Percentiles rank a stretch among this genome's conserved stretches.
Evolutionary conservation across 2,888 invertebrate species (phyloP).

Genomic region (Cerastis rubricosa): DNA sequence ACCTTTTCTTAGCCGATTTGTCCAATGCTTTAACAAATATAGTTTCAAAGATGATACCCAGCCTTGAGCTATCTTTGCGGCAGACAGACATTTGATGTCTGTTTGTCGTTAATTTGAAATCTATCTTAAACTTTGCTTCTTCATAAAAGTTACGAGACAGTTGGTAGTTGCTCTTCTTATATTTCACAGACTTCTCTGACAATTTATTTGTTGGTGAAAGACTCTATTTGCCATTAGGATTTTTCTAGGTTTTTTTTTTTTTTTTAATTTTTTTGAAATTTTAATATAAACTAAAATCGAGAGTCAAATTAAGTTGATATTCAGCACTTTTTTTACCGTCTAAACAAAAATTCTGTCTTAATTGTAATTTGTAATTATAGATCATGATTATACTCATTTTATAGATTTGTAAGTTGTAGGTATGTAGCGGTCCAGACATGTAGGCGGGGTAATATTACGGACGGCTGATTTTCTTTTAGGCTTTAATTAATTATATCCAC

Average conservation of each 20-base stretch:
- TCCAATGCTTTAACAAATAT: not conserved
- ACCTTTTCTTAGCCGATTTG: not conserved
- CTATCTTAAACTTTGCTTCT: conserved; percentile 8
- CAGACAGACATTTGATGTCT: conserved; percentile 8
- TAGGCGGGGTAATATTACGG: conserved; percentile 17
- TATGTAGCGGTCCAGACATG: conserved; percentile 11
- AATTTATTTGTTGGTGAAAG: not conserved
- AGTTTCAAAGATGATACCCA: conserved; percentile 5
- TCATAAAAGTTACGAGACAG: conserved; percentile 1
- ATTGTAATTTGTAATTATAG: too few species aligned
- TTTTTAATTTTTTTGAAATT: too few species aligned
- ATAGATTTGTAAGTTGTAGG: not conserved
- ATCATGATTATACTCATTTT: not conserved
- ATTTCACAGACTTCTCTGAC: not conserved
- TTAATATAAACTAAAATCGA: not conserved
- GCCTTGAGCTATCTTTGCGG: not conserved
- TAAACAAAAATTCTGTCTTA: too few species aligned
- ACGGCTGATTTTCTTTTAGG: conserved; percentile 15
- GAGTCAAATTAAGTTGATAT: not conserved
- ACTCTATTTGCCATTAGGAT: too few species aligned
- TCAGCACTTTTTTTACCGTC: not conserved
- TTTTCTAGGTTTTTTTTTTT: too few species aligned
- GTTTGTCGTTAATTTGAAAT: conserved; percentile 10
- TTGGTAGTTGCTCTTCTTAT: not conserved
- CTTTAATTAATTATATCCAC: conserved; percentile 23